Percentiles rank a stretch among this genome's conserved stretches.
Evolutionary conservation across 2,888 invertebrate genomes (phyloP).

Genomic region (Acanthosepion lycidas): DNA sequence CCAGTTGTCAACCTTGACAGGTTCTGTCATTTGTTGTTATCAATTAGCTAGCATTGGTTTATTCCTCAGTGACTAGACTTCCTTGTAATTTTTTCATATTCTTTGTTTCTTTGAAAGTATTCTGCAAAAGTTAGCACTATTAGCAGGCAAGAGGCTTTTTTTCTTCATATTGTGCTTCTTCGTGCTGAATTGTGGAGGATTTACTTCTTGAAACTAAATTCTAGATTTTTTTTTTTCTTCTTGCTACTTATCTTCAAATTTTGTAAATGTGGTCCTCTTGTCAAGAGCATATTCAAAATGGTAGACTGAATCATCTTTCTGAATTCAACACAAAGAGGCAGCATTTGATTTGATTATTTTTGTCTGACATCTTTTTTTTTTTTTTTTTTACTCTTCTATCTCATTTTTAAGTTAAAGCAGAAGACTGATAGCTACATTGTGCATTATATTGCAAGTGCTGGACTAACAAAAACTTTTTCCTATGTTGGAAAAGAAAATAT

Average conservation of each 20-base stretch:
- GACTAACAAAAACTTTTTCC: no score
- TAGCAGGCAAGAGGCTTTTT: not conserved
- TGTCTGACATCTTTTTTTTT: not conserved
- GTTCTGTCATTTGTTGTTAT: not conserved
- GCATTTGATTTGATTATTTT: not conserved
- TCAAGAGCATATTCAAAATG: not conserved
- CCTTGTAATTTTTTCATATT: not conserved
- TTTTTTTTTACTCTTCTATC: not conserved
- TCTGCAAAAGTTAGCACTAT: not conserved
- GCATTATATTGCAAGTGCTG: no score
- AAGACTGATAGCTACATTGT: no score
- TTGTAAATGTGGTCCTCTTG: not conserved
- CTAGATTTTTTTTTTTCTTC: not conserved
- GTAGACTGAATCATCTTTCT: not conserved
- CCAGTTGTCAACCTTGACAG: not conserved
- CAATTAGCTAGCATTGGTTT: not conserved
- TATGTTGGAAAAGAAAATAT: no score
- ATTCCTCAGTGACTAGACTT: not conserved
- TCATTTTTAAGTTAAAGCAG: no score
- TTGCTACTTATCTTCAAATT: not conserved
- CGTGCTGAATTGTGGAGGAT: not conserved
- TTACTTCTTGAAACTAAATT: not conserved
- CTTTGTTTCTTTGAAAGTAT: not conserved
- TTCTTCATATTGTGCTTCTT: not conserved
- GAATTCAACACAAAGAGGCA: not conserved